phyloP scores from a whole-genome alignment of 2,797 vertebrate genomes.

The Sparus aurata region DNA sequence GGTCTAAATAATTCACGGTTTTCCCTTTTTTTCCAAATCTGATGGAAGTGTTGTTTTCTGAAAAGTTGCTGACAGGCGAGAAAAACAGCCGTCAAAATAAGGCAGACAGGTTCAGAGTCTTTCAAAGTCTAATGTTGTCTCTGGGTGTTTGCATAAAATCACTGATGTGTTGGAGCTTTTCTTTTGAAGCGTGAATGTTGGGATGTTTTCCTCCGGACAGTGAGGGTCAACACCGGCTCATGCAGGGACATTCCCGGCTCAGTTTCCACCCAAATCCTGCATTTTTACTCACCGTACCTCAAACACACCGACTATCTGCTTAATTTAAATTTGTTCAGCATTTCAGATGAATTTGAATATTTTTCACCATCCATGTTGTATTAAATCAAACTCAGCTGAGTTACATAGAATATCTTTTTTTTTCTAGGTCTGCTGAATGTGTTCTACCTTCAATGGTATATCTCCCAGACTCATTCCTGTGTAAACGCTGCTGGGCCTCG shows the following conservation, averaged over 20 bases:
- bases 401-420: conserved; percentile 45
- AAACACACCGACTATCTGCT: conserved; percentile 33
- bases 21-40: conserved; percentile 39
- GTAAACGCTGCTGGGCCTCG: conserved; percentile 79
- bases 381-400: conserved; percentile 52
- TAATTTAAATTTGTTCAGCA: conserved; percentile 47
- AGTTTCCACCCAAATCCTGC: conserved; percentile 29
- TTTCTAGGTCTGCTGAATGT: conserved; percentile 56
- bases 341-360: conserved; percentile 58
- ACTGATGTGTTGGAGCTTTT: conserved; percentile 25
- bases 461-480: conserved; percentile 79
- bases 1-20: conserved; percentile 79
- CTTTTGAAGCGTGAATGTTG: conserved; percentile 39
- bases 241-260: conserved; percentile 25
- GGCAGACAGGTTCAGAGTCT: conserved; percentile 5
- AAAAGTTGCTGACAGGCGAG: conserved; percentile 48
- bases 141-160: conserved; percentile 38
- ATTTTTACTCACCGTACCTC: conserved; percentile 22
- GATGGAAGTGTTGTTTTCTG: conserved; percentile 41
- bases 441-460: conserved; percentile 65
- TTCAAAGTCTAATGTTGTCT: conserved; percentile 53
- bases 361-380: conserved; percentile 48
- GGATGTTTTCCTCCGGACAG: conserved; percentile 23
- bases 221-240: conserved; percentile 30
- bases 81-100: conserved; percentile 32